Evolutionary conservation across 1,140 invertebrate species (phyloP).

Genomic region (Lordiphosa clarofinis): DNA sequence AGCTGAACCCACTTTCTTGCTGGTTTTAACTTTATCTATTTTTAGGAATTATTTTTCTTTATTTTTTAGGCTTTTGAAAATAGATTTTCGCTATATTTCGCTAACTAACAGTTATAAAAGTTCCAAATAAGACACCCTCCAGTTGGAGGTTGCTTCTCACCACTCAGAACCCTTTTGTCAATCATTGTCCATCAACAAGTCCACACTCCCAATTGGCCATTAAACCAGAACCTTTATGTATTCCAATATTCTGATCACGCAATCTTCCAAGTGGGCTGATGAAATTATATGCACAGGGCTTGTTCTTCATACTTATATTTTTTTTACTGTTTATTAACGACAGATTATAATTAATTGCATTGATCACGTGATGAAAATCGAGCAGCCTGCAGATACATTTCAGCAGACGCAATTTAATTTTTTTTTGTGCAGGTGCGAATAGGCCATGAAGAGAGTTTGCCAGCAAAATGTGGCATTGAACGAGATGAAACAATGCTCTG

Average conservation of each 20-base stretch:
- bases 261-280: slow-evolving; percentile 12
- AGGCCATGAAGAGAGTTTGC: slow-evolving; percentile 37
- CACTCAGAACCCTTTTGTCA: slow-evolving; percentile 14
- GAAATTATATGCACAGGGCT: slow-evolving; percentile 28
- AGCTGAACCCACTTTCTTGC: too few relatives aligned
- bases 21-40: too few relatives aligned
- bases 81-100: too few relatives aligned
- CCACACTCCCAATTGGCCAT: slow-evolving; percentile 40
- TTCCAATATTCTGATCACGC: slow-evolving; percentile 20
- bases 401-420: slow-evolving; percentile 69
- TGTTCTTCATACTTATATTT: slow-evolving; percentile 2
- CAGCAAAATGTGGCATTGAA: slow-evolving; percentile 4
- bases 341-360: slow-evolving; percentile 78
- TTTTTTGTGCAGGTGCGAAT: slow-evolving; percentile 67
- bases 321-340: slow-evolving; percentile 62
- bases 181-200: slow-evolving; percentile 65
- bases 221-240: slow-evolving; percentile 16
- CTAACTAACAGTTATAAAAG: too few relatives aligned
- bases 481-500: slow-evolving; percentile 13
- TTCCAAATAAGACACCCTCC: too few relatives aligned
- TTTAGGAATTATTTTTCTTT: too few relatives aligned
- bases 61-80: too few relatives aligned
- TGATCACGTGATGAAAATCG: slow-evolving; percentile 73
- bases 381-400: slow-evolving; percentile 70
- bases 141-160: too few relatives aligned